A percentile compares a stretch with the other conserved stretches of the same genome.
Conservation (phyloP, 2,888 invertebrate genomes). For the Tricholauxania praeusta region DNA sequence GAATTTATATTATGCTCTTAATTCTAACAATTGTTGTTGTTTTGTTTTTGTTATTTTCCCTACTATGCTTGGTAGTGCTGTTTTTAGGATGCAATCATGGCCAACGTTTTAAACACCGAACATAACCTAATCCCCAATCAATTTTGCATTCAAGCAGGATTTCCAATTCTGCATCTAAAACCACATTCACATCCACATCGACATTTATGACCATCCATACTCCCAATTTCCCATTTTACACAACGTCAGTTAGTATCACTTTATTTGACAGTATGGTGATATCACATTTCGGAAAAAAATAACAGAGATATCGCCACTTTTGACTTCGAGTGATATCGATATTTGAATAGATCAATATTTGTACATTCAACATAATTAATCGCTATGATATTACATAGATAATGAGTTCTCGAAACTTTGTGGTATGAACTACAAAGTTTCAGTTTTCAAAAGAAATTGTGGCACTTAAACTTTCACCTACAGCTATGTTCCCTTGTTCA, state of each 20-base stretch:
- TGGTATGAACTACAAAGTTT: no score
- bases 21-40: not conserved
- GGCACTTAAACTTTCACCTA: no score
- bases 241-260: not conserved
- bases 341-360: no score
- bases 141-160: conserved; percentile 30
- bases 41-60: not conserved
- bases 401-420: no score
- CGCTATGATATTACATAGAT: no score
- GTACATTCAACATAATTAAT: no score
- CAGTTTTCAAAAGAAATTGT: no score
- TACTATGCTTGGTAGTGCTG: not conserved
- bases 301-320: no score
- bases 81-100: conserved; percentile 21
- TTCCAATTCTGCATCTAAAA: conserved; percentile 4
- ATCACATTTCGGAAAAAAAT: not conserved
- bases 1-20: no score
- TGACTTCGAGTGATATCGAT: no score
- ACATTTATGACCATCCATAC: not conserved
- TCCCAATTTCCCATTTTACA: not conserved
- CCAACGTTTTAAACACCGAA: conserved; percentile 30
- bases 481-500: no score
- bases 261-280: not conserved
- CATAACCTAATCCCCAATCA: conserved; percentile 35
- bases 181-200: not conserved